Conservation (phyloP, 2,888 invertebrate genomes). For the Frankliniella intonsa region DNA sequence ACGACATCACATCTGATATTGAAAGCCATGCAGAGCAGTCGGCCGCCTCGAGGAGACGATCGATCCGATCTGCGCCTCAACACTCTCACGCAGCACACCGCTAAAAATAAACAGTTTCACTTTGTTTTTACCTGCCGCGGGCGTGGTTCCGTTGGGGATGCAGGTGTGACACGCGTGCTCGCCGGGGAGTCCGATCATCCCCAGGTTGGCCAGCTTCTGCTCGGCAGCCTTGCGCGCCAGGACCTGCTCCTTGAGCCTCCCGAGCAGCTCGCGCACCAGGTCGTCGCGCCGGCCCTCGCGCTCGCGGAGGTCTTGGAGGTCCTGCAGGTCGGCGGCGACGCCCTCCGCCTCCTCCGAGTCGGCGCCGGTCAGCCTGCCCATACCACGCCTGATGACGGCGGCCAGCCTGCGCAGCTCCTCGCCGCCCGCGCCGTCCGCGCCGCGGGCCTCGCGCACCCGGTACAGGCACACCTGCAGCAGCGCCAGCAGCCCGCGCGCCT, state of each 20-base stretch:
- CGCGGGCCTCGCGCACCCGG: background rate
- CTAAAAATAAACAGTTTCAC: too few relatives aligned
- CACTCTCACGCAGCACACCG: too few relatives aligned
- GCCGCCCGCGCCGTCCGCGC: background rate
- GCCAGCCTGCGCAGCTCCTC: background rate
- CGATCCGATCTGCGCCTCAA: too few relatives aligned
- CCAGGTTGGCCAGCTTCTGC: background rate
- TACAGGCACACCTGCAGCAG: conserved; percentile 6
- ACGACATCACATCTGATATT: too few relatives aligned
- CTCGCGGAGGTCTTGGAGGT: background rate
- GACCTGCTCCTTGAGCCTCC: background rate
- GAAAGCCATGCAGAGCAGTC: too few relatives aligned
- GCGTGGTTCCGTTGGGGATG: background rate
- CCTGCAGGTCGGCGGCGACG: background rate
- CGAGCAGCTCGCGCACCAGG: conserved; percentile 1
- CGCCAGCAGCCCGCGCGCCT: background rate
- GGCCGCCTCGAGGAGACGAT: too few relatives aligned
- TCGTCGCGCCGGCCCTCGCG: background rate
- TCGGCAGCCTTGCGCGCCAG: conserved; percentile 15
- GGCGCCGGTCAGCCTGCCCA: background rate
- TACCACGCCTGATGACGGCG: background rate
- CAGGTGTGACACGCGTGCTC: background rate
- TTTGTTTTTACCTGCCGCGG: background rate
- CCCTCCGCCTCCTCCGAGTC: background rate
- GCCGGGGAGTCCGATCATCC: background rate